Conservation (phyloP, 2,113 vertebrate genomes). For the Cinclus mexicanus region DNA sequence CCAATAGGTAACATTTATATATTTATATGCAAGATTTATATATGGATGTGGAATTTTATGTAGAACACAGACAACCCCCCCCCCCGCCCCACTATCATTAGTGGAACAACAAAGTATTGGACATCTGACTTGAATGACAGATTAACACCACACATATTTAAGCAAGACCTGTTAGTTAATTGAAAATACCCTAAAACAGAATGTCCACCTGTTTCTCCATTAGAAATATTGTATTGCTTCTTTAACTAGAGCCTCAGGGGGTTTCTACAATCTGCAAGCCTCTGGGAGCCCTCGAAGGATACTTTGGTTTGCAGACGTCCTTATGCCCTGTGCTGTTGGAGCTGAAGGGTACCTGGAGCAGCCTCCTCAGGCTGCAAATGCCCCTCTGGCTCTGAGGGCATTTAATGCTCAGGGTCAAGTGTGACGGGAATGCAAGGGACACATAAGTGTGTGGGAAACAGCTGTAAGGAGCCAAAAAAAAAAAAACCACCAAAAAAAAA, state of each 20-base stretch:
- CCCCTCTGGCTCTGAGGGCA: background rate
- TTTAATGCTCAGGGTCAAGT: background rate
- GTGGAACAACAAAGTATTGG: background rate
- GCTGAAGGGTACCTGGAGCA: background rate
- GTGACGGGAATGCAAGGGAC: background rate
- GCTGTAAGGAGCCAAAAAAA: background rate
- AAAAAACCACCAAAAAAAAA: accelerated
- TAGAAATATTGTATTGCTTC: background rate
- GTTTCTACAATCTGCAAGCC: background rate
- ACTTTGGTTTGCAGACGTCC: background rate
- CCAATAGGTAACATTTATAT: background rate
- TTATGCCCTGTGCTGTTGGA: background rate
- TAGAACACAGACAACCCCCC: background rate
- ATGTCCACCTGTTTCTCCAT: background rate
- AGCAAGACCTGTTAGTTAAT: background rate
- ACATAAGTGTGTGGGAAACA: background rate
- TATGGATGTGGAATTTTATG: background rate
- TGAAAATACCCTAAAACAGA: background rate
- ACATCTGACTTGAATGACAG: background rate
- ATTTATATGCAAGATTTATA: background rate
- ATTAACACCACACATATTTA: background rate
- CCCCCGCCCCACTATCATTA: background rate
- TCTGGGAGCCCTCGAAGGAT: background rate
- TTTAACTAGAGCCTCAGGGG: background rate
- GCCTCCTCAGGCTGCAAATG: background rate